A percentile compares a stretch with the other conserved stretches of the same genome.
These are phyloP conservation scores for Aspidiotus destructor DNA, from an alignment of 2,888 invertebrate genomes.

Conservation along the genomic window DNA sequence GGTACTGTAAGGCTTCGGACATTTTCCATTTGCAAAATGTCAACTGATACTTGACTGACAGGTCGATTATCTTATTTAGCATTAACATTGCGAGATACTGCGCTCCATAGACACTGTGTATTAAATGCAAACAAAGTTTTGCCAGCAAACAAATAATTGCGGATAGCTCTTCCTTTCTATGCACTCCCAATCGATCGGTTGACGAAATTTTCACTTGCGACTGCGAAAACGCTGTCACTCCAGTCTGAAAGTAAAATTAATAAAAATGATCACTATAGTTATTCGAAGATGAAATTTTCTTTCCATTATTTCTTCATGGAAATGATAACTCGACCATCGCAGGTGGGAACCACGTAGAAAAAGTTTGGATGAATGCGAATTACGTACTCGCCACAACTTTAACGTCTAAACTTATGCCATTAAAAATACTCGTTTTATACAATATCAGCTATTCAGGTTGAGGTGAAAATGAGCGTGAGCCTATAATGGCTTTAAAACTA, in stretches of 20 bases:
- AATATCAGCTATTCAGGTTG: too few species aligned
- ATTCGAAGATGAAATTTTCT: too few species aligned
- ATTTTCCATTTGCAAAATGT: constrained; percentile 39
- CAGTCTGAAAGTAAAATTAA: constrained; percentile 40
- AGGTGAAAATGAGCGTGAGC: too few species aligned
- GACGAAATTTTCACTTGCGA: constrained; percentile 36
- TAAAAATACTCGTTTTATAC: too few species aligned
- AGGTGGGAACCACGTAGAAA: too few species aligned
- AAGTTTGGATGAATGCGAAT: too few species aligned
- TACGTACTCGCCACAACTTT: too few species aligned
- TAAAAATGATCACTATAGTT: constrained; percentile 10
- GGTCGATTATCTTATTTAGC: constrained; percentile 52
- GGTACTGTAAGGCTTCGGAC: constrained; percentile 35
- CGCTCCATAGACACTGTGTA: constrained; percentile 50
- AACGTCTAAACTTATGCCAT: too few species aligned
- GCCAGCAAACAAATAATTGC: constrained; percentile 48
- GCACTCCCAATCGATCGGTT: constrained; percentile 29
- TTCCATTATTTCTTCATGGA: too few species aligned
- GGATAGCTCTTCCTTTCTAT: constrained; percentile 40
- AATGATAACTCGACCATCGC: too few species aligned
- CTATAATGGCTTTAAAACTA: too few species aligned
- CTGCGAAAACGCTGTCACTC: constrained; percentile 10
- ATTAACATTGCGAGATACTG: constrained; percentile 53
- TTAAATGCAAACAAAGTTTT: constrained; percentile 47
- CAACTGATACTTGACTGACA: constrained; percentile 43